Evolutionary conservation across 1,140 invertebrate species (phyloP), one percentile per base, ranked within the genome.

Genomic region (Chelonus insularis): DNA sequence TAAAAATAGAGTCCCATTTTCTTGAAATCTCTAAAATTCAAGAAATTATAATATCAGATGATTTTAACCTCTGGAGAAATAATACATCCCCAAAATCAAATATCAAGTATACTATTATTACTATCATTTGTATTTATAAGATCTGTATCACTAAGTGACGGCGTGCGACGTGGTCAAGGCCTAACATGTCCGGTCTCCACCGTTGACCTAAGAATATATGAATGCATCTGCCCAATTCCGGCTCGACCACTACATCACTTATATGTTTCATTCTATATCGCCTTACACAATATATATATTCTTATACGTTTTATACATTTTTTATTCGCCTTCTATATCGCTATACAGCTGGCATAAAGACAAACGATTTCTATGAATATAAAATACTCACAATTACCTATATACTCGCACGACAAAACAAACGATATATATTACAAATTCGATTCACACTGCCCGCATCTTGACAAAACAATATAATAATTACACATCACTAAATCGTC

Each of bases 381-480:
- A 39, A 12, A 18, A 20, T 20, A 20, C 16, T 8, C 0, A n/a
- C 36, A 23, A 52, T 1, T 50, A 25, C 25, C 12, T 50, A 0
- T n/a, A 18, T 29, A 47, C 20, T 7, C 2, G 16, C 1, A 47
- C 20, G n/a, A 4, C 11, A 6, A 20, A 25, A 9, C 3, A n/a
- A n/a, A n/a, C 47, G 18, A 47, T 20, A 7, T 6, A 74, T 76
- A 76, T 79, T 78, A 78, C 69, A 68, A 69, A 79, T 79, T 79
- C 77, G 75, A 73, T 66, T 66, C 71, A 66, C 70, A 69, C 75
- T 68, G 75, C 79, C 79, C 79, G 78, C 77, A 80, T 81, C 75
- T 75, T 73, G 29, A 50, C n/a, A 50, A 45, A 60, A 48, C 37
- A 34, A 43, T 56, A 60, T 57, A 60, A 64, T 57, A 63, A 63